Conservation (phyloP, 35 echinoderm and acorn worm genomes). For the Stichopus chloronotus region DNA sequence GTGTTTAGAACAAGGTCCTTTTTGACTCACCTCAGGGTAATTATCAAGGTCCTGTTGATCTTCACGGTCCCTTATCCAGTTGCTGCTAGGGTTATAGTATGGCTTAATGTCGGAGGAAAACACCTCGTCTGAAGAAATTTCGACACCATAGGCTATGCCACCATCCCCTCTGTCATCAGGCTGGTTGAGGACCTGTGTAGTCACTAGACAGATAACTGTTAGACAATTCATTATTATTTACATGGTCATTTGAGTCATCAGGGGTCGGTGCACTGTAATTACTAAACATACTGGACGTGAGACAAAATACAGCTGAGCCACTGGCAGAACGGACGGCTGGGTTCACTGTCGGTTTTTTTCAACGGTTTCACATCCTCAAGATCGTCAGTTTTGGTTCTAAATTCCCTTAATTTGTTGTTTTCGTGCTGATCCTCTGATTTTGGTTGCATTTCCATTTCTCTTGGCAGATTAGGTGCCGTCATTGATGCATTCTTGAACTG, state of each 20-base stretch:
- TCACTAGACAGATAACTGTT: constrained; percentile 49
- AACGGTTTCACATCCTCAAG: background rate
- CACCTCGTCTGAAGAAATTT: constrained; percentile 27
- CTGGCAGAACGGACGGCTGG: background rate
- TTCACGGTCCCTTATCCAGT: constrained; percentile 29
- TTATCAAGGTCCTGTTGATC: constrained; percentile 27
- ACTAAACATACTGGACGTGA: constrained; percentile 28
- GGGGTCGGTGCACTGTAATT: constrained; percentile 5
- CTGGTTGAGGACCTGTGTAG: constrained; percentile 16
- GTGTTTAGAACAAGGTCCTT: constrained; percentile 44
- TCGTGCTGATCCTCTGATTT: background rate
- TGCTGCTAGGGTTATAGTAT: constrained; percentile 52
- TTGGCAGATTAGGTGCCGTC: background rate
- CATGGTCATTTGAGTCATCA: background rate
- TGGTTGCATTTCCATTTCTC: background rate
- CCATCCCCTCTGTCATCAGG: background rate
- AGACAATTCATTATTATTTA: constrained; percentile 40
- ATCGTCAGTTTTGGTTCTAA: background rate
- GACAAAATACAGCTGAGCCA: constrained; percentile 45
- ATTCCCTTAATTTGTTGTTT: background rate
- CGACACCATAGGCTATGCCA: background rate
- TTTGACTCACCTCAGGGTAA: constrained; percentile 50
- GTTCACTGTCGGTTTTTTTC: background rate
- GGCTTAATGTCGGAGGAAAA: background rate
- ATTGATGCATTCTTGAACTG: background rate